Base-by-base conservation (phyloP, 2,888 invertebrate genomes). In the Eupithecia centaureata region DNA sequence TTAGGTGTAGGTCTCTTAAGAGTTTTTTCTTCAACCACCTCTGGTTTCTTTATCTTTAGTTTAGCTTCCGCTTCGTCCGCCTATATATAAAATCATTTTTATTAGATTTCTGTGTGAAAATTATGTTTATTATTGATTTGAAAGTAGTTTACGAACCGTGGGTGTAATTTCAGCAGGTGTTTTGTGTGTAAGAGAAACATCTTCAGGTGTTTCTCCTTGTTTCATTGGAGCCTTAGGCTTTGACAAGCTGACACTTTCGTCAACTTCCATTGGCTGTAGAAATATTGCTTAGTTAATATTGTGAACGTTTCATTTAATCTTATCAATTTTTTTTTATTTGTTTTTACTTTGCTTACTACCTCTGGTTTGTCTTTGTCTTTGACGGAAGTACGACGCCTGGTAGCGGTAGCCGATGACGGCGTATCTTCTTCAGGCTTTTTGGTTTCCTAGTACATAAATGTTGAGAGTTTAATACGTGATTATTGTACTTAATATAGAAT, bases 121-220 rank as follows among this genome's bases (percentile, higher is more conserved):
- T n/a, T 51, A 25, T 51, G 13, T 12, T 61, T 10, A 5, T 54
- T 5, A 22, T 13, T 8, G 5, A n/a, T 22, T 27, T 22, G 33
- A 32, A 38, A 60, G 13, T 0, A n/a, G 13, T 10, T 63, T 89
- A 92, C 92, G 66, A 84, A 93, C 93, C 93, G 93, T 92, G 28
- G 87, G 92, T 75, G 81, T 88, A 64, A 85, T 91, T 77, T 92
- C 90, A 65, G 92, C 88, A 27, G 92, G 92, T 81, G 91, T 92
- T 87, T 91, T 93, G 78, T 93, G 93, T 84, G 91, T 91, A 47
- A 92, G 88, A 62, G 91, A 88, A 72, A 92, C 92, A 1, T 92
- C 90, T 80, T 92, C 93, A 61, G 93, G 92, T 76, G 88, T 86
- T 71, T 88, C 80, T 67, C 85, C 91, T 76, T 91, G 90, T 72